These are phyloP conservation scores for Antheraea pernyi DNA, from an alignment of 1,140 invertebrate genomes.

Conservation along the genomic window DNA sequence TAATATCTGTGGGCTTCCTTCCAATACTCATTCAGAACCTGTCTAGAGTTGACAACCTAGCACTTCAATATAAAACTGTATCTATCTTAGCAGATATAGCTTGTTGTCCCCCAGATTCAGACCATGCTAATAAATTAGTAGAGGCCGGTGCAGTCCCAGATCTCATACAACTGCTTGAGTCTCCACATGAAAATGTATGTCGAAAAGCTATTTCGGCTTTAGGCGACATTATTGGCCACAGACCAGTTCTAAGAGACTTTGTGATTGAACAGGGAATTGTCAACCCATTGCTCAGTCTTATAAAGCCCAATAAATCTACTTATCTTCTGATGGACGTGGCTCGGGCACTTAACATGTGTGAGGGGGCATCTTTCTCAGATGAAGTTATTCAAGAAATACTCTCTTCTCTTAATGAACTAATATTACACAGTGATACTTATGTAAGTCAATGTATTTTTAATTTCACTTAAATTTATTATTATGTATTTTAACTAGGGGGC, in stretches of 20 bases:
- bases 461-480: neutral
- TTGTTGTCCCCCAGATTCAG: conserved; percentile 90
- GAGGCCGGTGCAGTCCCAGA: conserved; percentile 96
- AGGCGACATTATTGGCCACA: conserved; percentile 97
- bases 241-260: conserved; percentile 93
- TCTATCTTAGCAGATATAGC: conserved; percentile 99
- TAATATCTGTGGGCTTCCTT: conserved; percentile 96
- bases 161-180: conserved; percentile 94
- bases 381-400: conserved; percentile 95
- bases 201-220: conserved; percentile 99
- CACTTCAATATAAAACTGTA: conserved; percentile 98
- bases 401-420: conserved; percentile 94
- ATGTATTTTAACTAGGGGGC: too few species aligned
- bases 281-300: conserved; percentile 92
- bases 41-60: conserved; percentile 91
- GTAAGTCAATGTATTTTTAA: conserved; percentile 81
- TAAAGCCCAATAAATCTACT: conserved; percentile 95
- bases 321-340: conserved; percentile 96
- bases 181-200: conserved; percentile 97
- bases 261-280: conserved; percentile 95
- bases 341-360: conserved; percentile 97
- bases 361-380: conserved; percentile 93
- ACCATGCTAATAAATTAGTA: conserved; percentile 97
- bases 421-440: conserved; percentile 97
- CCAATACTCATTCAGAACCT: conserved; percentile 96